A percentile compares a stretch with the other conserved stretches of the same genome.
Evolutionary conservation across 2,113 vertebrate species (phyloP).

Genomic region (Prietella phreatophila): DNA sequence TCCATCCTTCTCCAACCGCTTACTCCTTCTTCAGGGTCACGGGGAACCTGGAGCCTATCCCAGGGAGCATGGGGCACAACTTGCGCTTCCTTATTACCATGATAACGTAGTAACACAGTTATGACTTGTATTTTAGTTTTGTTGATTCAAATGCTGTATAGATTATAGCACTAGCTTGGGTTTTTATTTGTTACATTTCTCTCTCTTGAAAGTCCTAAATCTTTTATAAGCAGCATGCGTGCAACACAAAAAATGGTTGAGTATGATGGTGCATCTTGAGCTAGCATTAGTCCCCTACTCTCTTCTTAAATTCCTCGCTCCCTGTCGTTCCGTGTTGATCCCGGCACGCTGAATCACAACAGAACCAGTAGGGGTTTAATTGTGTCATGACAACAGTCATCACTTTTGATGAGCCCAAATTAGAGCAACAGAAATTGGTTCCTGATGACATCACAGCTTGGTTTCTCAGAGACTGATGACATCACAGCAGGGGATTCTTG

Average conservation of each 20-base stretch:
- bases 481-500: slow-evolving; percentile 16
- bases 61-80: too few relatives aligned
- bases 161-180: not conserved
- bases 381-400: slow-evolving; percentile 40
- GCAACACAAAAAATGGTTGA: not conserved
- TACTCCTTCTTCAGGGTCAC: too few relatives aligned
- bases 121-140: not conserved
- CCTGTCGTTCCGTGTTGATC: slow-evolving; percentile 40
- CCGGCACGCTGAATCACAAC: slow-evolving; percentile 36
- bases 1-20: too few relatives aligned
- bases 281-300: not conserved
- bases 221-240: not conserved
- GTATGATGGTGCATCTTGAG: not conserved
- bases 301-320: slow-evolving; percentile 17
- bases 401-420: slow-evolving; percentile 43
- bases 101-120: not conserved
- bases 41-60: too few relatives aligned
- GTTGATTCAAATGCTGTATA: not conserved
- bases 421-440: slow-evolving; percentile 39
- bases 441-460: slow-evolving; percentile 34
- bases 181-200: not conserved
- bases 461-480: slow-evolving; percentile 22
- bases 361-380: slow-evolving; percentile 44
- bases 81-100: slow-evolving; percentile 1
- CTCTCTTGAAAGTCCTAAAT: not conserved